Evolutionary conservation across 2,888 invertebrate species (phyloP).

Genomic region (Lottia scabra): DNA sequence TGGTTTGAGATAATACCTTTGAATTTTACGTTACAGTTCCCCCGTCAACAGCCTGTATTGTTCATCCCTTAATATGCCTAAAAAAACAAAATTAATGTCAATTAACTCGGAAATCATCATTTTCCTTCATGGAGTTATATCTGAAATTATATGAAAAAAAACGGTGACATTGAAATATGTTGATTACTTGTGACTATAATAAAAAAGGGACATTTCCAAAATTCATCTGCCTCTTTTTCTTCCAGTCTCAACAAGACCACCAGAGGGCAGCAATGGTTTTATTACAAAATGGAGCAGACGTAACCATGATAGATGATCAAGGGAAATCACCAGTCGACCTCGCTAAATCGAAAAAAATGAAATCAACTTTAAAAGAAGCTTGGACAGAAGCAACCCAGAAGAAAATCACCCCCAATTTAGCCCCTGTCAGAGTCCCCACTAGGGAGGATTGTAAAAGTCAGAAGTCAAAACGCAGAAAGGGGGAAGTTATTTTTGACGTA

Average conservation of each 20-base stretch:
- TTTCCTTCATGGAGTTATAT: too few relatives aligned
- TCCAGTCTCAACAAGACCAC: slow-evolving; percentile 65
- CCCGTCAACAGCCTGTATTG: too few relatives aligned
- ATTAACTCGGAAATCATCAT: too few relatives aligned
- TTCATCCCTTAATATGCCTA: too few relatives aligned
- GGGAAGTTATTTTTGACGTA: slow-evolving; percentile 64
- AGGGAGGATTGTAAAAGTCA: slow-evolving; percentile 33
- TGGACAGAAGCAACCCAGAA: slow-evolving; percentile 57
- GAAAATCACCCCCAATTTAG: slow-evolving; percentile 40
- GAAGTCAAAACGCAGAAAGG: slow-evolving; percentile 35
- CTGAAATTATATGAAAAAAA: too few relatives aligned
- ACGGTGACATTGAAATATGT: too few relatives aligned
- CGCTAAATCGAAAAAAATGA: slow-evolving; percentile 62
- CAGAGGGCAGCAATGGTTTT: slow-evolving; percentile 54
- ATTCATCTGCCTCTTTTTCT: slow-evolving; percentile 8
- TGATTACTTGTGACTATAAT: too few relatives aligned
- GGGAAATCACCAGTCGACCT: slow-evolving; percentile 64
- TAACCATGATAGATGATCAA: slow-evolving; percentile 60
- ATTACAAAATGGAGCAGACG: slow-evolving; percentile 61
- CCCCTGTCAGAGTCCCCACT: slow-evolving; percentile 46
- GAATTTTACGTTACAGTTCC: too few relatives aligned
- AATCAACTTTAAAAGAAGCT: slow-evolving; percentile 55
- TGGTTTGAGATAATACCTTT: too few relatives aligned
- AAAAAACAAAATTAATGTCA: too few relatives aligned
- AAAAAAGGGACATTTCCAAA: too few relatives aligned